Base-by-base conservation (phyloP, 1,140 invertebrate genomes). In the Hylaeus volcanicus region DNA sequence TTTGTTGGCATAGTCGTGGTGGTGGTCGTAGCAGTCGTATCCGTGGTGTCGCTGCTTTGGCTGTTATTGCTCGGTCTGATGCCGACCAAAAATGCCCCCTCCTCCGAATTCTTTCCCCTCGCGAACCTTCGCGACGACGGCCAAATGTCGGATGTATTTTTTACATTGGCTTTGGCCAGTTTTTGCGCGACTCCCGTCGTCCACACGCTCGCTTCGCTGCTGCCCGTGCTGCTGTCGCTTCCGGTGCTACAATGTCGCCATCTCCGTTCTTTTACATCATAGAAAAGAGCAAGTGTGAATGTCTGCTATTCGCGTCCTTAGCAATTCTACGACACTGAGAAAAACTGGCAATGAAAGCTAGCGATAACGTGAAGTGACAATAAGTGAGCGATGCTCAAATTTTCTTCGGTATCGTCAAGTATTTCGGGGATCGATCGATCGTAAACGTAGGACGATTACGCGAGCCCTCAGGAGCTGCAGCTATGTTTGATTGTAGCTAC, bases 221-320 rank as follows among this genome's bases (percentile, higher is more conserved):
- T 92, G 43, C 90, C 92, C 2, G 92, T 93, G 61, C 91, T 93
- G 82, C 91, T 93, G 61, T 93, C 92, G 71, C 92, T 93, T 76
- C 89, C 92, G 66, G 89, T 92, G 63, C 90, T 92, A 53, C 88
- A 90, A 51, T 92, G 88, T 55, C 91, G 85, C 92, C 91, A 92
- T 68, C 91, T 90, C 26, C 88, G 88, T 73, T 91, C 92, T 93
- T 26, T 55, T 8, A 8, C 69, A 51, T 75, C 43, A 11, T 53
- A 53, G 73, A 76, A 80, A 43, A 61, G 51, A 2, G 53, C 26
- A n/a, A 69, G 55, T 8, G 9, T 63, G 5, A 63, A 63, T 8
- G 11, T 1, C 15, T 39, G 61, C 11, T 39, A 39, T 8, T 51
- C 51, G 2, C 0, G 9, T 26, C 26, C 26, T 26, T 26, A 26